Evolutionary conservation across 2,113 vertebrate genomes (phyloP).

Genomic region (Cynoglossus semilaevis): DNA sequence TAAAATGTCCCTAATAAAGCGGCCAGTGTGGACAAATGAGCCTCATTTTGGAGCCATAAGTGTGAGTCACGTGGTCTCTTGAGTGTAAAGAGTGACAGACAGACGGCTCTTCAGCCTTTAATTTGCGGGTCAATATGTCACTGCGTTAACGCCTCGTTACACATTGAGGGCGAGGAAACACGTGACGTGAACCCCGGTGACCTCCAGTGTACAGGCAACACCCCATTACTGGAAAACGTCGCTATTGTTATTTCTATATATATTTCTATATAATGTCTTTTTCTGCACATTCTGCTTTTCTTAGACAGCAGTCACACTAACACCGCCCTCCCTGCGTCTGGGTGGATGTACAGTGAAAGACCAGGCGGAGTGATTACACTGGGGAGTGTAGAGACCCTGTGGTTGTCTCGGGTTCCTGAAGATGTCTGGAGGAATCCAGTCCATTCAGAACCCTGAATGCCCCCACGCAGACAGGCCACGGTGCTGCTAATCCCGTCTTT

Average conservation of each 20-base stretch:
- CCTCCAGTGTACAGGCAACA: constrained; percentile 55
- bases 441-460: constrained; percentile 12
- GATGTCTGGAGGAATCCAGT: constrained; percentile 46
- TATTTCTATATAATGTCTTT: too few species aligned
- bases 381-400: neutral
- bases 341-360: constrained; percentile 5
- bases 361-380: neutral
- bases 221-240: constrained; percentile 73
- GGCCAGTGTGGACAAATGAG: too few species aligned
- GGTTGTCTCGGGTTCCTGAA: constrained; percentile 19
- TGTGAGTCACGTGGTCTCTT: too few species aligned
- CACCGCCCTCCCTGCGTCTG: neutral
- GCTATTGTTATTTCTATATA: constrained; percentile 3
- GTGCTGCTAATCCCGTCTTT: constrained; percentile 53
- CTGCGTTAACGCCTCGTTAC: constrained; percentile 50
- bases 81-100: constrained; percentile 5
- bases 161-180: constrained; percentile 47
- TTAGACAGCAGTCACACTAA: too few species aligned
- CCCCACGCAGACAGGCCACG: constrained; percentile 34
- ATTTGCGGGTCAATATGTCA: constrained; percentile 54
- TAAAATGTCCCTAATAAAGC: too few species aligned
- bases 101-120: constrained; percentile 7
- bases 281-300: too few species aligned
- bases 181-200: constrained; percentile 61
- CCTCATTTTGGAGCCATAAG: too few species aligned